phyloP scores from a whole-genome alignment of 2,113 vertebrate genomes.

The Xyliphius kryptos region DNA sequence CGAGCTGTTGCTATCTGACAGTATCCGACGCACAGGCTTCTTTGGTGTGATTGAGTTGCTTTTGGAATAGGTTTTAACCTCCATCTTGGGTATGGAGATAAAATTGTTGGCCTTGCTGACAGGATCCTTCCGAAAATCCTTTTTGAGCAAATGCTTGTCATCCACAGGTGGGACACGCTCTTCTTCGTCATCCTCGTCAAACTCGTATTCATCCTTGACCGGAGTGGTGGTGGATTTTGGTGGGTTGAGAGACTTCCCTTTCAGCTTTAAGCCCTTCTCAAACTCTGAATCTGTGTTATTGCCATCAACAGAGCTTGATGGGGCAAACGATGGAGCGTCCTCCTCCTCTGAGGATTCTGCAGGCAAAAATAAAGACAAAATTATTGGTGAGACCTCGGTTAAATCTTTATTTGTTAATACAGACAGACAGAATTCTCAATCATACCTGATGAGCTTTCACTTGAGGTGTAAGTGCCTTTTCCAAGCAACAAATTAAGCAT shows the following conservation, averaged over 20 bases:
- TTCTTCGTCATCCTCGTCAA: slow-evolving; percentile 97
- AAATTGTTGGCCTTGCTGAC: slow-evolving; percentile 80
- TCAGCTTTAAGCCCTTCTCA: slow-evolving; percentile 92
- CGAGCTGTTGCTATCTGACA: slow-evolving; percentile 91
- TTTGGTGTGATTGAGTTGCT: slow-evolving; percentile 95
- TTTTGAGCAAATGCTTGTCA: slow-evolving; percentile 96
- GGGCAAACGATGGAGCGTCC: slow-evolving; percentile 90
- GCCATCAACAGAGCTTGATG: slow-evolving; percentile 93
- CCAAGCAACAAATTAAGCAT: slow-evolving; percentile 95
- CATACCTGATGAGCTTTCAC: slow-evolving; percentile 94
- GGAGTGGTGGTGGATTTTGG: slow-evolving; percentile 81
- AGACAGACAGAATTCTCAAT: too few relatives aligned
- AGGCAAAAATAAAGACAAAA: slow-evolving; percentile 13
- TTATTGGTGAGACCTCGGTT: too few relatives aligned
- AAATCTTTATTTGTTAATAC: not conserved
- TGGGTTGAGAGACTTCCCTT: slow-evolving; percentile 81
- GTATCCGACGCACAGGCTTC: slow-evolving; percentile 92
- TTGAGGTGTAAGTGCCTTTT: slow-evolving; percentile 94
- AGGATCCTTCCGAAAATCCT: slow-evolving; percentile 90
- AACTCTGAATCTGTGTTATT: slow-evolving; percentile 99
- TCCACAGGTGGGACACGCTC: slow-evolving; percentile 92
- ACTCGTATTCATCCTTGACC: slow-evolving; percentile 95
- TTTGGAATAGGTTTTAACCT: slow-evolving; percentile 97
- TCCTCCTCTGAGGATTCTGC: slow-evolving; percentile 95
- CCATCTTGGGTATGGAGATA: slow-evolving; percentile 92